These are phyloP conservation scores for Egretta garzetta DNA, from an alignment of 2,113 vertebrate genomes.

Conservation along the genomic window DNA sequence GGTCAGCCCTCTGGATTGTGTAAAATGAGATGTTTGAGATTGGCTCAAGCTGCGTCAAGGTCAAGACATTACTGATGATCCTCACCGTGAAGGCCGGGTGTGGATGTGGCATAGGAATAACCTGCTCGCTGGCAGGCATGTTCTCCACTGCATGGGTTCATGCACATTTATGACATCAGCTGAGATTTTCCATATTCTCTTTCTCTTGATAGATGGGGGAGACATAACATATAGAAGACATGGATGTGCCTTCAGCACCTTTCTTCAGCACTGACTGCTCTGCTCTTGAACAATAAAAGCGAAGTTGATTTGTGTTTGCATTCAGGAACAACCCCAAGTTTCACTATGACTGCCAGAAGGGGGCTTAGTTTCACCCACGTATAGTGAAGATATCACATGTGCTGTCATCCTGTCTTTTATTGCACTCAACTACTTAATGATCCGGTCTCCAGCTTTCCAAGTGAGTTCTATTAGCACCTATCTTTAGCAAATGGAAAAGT, in stretches of 20 bases:
- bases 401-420: not conserved
- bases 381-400: not conserved
- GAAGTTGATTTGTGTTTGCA: not conserved
- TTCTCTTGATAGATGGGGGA: not conserved
- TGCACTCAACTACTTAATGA: not conserved
- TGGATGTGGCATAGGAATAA: not conserved
- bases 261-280: not conserved
- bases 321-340: not conserved
- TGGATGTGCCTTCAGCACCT: not conserved
- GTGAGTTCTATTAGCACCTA: not conserved
- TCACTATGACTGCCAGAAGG: not conserved
- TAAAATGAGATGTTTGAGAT: not conserved
- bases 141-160: not conserved
- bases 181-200: not conserved
- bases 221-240: not conserved
- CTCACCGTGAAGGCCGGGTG: accelerated
- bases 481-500: not conserved
- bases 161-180: not conserved
- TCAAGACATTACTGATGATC: not conserved
- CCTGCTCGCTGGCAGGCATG: not conserved
- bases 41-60: not conserved
- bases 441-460: not conserved
- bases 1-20: accelerated
- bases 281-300: not conserved
- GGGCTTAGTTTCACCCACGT: not conserved